Evolutionary conservation across 2,113 vertebrate species (phyloP).

Genomic region (Scomber japonicus): DNA sequence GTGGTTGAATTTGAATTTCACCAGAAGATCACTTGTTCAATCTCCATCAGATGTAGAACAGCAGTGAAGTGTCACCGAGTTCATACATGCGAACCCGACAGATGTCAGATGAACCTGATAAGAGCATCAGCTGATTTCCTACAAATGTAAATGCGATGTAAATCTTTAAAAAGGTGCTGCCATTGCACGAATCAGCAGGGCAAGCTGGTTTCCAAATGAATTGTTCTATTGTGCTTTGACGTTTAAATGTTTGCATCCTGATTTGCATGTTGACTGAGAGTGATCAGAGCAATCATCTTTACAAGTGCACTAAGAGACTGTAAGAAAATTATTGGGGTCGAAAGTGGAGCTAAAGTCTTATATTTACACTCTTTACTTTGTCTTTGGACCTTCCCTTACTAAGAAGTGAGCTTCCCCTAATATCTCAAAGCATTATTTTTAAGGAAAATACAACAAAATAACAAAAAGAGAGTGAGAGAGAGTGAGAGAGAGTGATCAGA

Average conservation of each 20-base stretch:
- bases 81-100: not conserved
- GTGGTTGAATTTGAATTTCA: not conserved
- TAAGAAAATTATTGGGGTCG: not conserved
- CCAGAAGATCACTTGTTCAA: not conserved
- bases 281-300: not conserved
- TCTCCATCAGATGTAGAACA: not conserved
- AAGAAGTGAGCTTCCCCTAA: too few species aligned
- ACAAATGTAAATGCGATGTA: constrained; percentile 58
- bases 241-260: constrained; percentile 18
- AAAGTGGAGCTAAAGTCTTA: not conserved
- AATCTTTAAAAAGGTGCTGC: not conserved
- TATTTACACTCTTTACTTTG: too few species aligned
- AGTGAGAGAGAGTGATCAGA: accelerated
- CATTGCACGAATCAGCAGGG: not conserved
- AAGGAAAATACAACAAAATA: too few species aligned
- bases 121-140: constrained; percentile 11
- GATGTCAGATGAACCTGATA: not conserved
- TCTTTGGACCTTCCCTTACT: too few species aligned
- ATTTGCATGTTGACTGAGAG: constrained; percentile 20
- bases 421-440: too few species aligned
- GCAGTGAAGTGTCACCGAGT: not conserved
- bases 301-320: not conserved
- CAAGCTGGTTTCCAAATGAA: not conserved
- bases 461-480: too few species aligned
- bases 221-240: not conserved